Conservation (phyloP, 2,797 vertebrate genomes). For the Cynodonichthys magdalenae region DNA sequence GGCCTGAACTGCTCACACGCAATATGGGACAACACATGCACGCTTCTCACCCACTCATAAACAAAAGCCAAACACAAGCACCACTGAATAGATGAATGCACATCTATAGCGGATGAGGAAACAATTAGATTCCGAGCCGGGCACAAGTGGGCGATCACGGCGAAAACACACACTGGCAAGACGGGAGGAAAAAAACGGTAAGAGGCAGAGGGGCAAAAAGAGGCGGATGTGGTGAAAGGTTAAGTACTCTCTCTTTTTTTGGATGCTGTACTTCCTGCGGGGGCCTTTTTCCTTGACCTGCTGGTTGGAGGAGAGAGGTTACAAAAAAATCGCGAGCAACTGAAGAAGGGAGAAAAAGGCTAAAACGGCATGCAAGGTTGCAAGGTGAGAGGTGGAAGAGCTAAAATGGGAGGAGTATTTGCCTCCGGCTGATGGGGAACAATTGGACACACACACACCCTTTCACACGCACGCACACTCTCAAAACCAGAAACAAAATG, state of each 20-base stretch:
- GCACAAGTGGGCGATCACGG: conserved; percentile 27
- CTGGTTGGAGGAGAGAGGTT: conserved; percentile 57
- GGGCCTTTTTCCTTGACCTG: conserved; percentile 70
- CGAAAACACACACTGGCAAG: conserved; percentile 23
- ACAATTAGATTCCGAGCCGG: conserved; percentile 49
- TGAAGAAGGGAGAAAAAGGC: conserved; percentile 61
- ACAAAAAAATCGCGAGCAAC: conserved; percentile 21
- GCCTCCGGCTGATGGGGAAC: conserved; percentile 72
- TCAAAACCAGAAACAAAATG: conserved; percentile 59
- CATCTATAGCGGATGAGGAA: conserved; percentile 39
- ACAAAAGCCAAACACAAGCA: conserved; percentile 33
- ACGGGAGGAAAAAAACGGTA: conserved; percentile 37
- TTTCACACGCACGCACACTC: neutral
- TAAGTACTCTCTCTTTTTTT: conserved; percentile 66
- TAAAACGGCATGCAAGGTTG: conserved; percentile 71
- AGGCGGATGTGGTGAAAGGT: conserved; percentile 66
- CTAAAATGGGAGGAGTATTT: conserved; percentile 78
- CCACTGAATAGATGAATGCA: conserved; percentile 33
- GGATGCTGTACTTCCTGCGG: conserved; percentile 70
- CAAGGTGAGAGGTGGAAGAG: conserved; percentile 75
- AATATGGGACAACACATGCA: conserved; percentile 40
- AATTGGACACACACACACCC: conserved; percentile 63
- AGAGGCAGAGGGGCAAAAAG: conserved; percentile 43
- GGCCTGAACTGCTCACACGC: conserved; percentile 35
- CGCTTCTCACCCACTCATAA: conserved; percentile 28